Base-by-base conservation (phyloP, 2,888 invertebrate species). In the Lepidocyrtoides sp. region DNA sequence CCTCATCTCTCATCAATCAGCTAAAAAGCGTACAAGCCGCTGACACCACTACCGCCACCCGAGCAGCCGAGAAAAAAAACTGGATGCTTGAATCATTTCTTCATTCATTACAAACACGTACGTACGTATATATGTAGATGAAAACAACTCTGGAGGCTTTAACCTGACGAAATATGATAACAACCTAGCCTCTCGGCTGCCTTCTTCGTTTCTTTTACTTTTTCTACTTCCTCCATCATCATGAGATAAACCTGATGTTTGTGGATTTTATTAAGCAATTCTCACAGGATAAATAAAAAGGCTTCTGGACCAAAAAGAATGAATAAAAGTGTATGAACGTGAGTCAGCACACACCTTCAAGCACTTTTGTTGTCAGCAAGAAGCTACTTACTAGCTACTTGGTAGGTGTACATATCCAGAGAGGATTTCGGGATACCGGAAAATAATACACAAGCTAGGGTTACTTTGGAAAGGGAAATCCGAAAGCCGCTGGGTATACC, bases 91-190 rank as follows among this genome's bases (percentile, higher is more conserved):
- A 54, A 17, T 44, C 82, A 82, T 63, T 41, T 83, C 29, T 69
- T 44, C 84, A 57, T 85, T 85, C 84, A 63, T 82, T 82, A 69
- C 69, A 17, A 17, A 36, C 23, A 26, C n/a, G n/a, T n/a, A n/a
- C n/a, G n/a, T n/a, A n/a, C n/a, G n/a, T n/a, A n/a, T n/a, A n/a
- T n/a, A n/a, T n/a, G n/a, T n/a, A n/a, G n/a, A n/a, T n/a, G 51
- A 48, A 44, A 51, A 14, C 84, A 54, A 44, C 72, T 75, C 20
- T 5, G 44, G 23, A 72, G 44, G 26, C 26, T 12, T 10, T 44
- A 72, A 48, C 51, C 17, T 69, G 60, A 86, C 75, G 86, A 86
- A 86, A 86, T 84, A 36, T 77, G 86, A 77, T 57, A 23, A 85
- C 57, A 63, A n/a, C 4, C 51, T 83, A 2, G 36, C 41, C 41